phyloP scores from a whole-genome alignment of 2,888 invertebrate genomes.

The Artemia sinica region DNA sequence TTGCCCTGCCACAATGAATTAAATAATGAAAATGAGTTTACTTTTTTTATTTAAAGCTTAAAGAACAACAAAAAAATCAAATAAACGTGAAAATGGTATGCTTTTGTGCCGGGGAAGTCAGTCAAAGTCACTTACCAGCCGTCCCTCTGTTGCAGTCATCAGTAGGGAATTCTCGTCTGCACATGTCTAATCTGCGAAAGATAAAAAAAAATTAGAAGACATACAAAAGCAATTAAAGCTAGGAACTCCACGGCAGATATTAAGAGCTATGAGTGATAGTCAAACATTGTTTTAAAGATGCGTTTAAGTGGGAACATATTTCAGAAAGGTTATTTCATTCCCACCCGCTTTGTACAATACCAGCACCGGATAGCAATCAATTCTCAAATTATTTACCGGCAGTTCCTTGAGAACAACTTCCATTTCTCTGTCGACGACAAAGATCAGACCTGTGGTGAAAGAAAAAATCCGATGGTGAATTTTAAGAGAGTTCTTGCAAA shows the following conservation, averaged over 20 bases:
- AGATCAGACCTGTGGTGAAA: conserved; percentile 66
- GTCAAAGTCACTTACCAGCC: conserved; percentile 58
- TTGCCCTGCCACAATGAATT: too few species aligned
- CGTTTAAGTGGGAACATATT: too few species aligned
- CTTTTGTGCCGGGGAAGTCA: conserved; percentile 16
- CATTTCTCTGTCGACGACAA: conserved; percentile 89
- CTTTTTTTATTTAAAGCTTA: not conserved
- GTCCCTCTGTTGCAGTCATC: conserved; percentile 95
- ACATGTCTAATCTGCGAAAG: conserved; percentile 87
- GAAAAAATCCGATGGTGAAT: too few species aligned
- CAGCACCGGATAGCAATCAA: conserved; percentile 16
- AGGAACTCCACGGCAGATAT: too few species aligned
- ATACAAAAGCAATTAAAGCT: not conserved
- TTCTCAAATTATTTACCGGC: conserved; percentile 54
- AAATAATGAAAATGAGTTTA: not conserved
- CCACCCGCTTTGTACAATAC: not conserved
- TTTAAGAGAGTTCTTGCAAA: too few species aligned
- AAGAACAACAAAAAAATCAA: not conserved
- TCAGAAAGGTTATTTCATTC: too few species aligned
- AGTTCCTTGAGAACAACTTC: conserved; percentile 92
- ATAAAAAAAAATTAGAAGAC: conserved; percentile 19
- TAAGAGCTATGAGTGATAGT: too few species aligned
- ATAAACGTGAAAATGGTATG: not conserved
- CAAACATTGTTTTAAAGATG: too few species aligned
- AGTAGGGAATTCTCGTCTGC: conserved; percentile 82